Conservation (phyloP, 2,888 invertebrate genomes). For the Rotaria sp. region DNA sequence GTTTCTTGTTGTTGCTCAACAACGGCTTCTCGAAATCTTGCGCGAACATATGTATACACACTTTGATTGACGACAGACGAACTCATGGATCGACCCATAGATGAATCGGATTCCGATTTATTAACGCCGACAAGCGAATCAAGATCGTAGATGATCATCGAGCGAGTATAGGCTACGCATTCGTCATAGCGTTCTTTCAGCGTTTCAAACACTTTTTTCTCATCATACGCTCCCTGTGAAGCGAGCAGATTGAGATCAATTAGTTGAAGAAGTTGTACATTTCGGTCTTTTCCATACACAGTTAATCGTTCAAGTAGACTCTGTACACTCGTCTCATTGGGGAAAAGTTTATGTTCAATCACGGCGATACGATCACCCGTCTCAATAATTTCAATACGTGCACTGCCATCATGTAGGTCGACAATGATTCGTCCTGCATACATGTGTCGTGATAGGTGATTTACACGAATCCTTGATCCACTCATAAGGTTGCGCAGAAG, state of each 20-base stretch:
- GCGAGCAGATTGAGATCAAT: neutral
- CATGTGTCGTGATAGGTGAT: neutral
- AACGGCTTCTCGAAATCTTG: neutral
- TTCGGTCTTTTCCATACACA: neutral
- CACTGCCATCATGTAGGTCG: neutral
- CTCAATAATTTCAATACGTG: neutral
- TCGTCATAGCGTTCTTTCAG: neutral
- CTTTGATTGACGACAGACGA: neutral
- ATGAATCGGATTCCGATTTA: neutral
- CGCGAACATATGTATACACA: neutral
- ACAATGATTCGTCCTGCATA: neutral
- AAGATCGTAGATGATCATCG: neutral
- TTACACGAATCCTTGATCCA: neutral
- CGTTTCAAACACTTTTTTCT: neutral
- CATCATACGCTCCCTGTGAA: neutral
- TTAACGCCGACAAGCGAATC: neutral
- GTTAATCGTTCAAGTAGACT: neutral
- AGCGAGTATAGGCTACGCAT: neutral
- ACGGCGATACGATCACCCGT: neutral
- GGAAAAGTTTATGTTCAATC: neutral
- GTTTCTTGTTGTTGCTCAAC: neutral
- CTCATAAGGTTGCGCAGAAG: neutral
- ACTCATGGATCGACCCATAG: neutral
- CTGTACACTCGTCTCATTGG: neutral
- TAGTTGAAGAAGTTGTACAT: neutral